phyloP scores from a whole-genome alignment of 2,888 invertebrate species.

The Chymomyza amoena region DNA sequence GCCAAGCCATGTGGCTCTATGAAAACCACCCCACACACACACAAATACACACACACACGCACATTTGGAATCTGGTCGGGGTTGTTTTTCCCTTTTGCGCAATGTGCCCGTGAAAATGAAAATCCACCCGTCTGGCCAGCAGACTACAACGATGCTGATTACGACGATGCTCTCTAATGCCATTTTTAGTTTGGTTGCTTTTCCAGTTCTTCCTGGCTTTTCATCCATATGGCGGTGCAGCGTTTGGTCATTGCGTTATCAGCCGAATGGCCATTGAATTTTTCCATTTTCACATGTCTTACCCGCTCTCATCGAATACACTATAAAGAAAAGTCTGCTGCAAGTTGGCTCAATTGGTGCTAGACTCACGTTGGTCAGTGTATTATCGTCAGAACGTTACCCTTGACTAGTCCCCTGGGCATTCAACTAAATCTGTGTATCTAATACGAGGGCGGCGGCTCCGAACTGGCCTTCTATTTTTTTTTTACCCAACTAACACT shows the following conservation, averaged over 20 bases:
- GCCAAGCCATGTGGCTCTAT: slow-evolving; percentile 7
- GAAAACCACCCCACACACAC: slow-evolving; percentile 53
- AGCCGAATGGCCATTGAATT: slow-evolving; percentile 8
- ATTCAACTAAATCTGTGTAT: slow-evolving; percentile 53
- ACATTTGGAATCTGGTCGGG: slow-evolving; percentile 46
- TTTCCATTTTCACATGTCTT: background rate
- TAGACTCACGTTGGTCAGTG: slow-evolving; percentile 9
- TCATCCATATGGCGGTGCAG: slow-evolving; percentile 60
- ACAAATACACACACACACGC: slow-evolving; percentile 10
- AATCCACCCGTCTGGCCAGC: slow-evolving; percentile 55
- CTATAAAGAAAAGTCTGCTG: background rate
- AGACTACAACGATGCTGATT: slow-evolving; percentile 43
- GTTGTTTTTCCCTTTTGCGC: slow-evolving; percentile 58
- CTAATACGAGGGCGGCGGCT: slow-evolving; percentile 34
- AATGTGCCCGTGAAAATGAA: slow-evolving; percentile 52
- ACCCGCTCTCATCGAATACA: background rate
- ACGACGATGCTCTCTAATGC: slow-evolving; percentile 63
- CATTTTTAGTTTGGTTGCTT: slow-evolving; percentile 50
- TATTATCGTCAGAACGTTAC: background rate
- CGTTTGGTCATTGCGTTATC: slow-evolving; percentile 37
- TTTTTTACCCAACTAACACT: background rate
- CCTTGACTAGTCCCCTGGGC: slow-evolving; percentile 48
- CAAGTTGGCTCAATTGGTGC: background rate
- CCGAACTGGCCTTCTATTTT: background rate
- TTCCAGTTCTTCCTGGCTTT: background rate